A percentile compares a stretch with the other conserved stretches of the same genome.
phyloP scores from a whole-genome alignment of 2,888 invertebrate genomes.

The Argyresthia albistria region DNA sequence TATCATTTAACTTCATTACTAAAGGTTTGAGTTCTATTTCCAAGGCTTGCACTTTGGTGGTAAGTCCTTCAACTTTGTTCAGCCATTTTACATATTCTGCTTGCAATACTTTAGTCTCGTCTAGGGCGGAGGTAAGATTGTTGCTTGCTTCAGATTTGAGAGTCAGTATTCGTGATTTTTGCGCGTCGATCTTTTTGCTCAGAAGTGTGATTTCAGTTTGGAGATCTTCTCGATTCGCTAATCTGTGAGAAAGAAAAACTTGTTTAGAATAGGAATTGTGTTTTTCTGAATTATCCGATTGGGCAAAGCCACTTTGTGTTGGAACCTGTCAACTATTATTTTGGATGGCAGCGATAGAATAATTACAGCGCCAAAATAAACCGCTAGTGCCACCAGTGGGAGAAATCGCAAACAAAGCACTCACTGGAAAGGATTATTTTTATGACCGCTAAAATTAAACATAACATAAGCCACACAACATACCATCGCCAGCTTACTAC shows the following conservation, averaged over 20 bases:
- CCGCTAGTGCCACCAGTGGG: too few species aligned
- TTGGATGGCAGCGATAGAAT: too few species aligned
- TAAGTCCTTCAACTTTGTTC: constrained; percentile 76
- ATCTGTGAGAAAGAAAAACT: constrained; percentile 34
- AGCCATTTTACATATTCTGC: constrained; percentile 68
- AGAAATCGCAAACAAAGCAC: too few species aligned
- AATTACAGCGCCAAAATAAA: too few species aligned
- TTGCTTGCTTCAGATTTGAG: constrained; percentile 77
- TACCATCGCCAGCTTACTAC: too few species aligned
- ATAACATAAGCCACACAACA: too few species aligned
- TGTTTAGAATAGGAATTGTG: too few species aligned
- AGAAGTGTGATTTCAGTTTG: constrained; percentile 81
- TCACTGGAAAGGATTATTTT: too few species aligned
- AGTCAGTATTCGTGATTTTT: constrained; percentile 75
- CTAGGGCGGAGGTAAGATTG: constrained; percentile 76
- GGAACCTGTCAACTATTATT: too few species aligned
- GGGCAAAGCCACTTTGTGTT: too few species aligned
- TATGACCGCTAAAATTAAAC: too few species aligned
- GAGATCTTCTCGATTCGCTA: constrained; percentile 88
- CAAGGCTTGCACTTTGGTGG: constrained; percentile 75
- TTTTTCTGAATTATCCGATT: too few species aligned
- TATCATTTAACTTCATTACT: constrained; percentile 47
- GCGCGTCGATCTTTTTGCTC: constrained; percentile 75
- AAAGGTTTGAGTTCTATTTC: constrained; percentile 76
- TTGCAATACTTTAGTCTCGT: constrained; percentile 79